Base-by-base conservation (phyloP, 1,140 invertebrate genomes). In the Lethrus apterus region DNA sequence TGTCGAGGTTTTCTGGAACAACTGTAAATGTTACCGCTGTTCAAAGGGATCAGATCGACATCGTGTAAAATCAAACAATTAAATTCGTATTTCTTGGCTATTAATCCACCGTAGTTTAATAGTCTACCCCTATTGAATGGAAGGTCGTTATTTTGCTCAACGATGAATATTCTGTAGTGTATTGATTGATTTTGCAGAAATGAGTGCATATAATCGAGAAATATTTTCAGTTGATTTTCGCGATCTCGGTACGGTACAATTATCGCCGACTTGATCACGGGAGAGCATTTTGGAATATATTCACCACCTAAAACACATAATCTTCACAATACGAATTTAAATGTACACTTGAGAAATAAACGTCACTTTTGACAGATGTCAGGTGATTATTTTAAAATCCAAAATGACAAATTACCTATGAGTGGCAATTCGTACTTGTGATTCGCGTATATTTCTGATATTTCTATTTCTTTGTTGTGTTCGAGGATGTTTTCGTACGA, bases 11-110 rank as follows among this genome's bases (percentile, higher is more conserved):
- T 73, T 51, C 78, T 73, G 1, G 89, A 83, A 65, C 95, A 98
- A 10, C 84, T 86, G 70, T 98, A 98, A 34, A 95, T 76, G 70
- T 97, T 96, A 2, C 83, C 78, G 44, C 80, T 78, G 68, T 89
- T 89, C 52, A 95, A 75, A 8, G 94, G 94, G 44, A 98, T 74
- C 13, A 98, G 68, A 71, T 98, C 93, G 30, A 98, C 87, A 65
- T 98, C 93, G 68, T 97, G 93, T 58, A 98, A 86, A 38, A 98
- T 83, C 34, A 95, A 80, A 62, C 95, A 98, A 17, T 89, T 80
- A 67, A 81, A 91, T 34, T 80, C 76, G 33, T 72, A 67, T 44
- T 75, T 76, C 21, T 79, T 76, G 0, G 89, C 87, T 58, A 90
- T 81, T 3, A 75, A 65, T 51, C 89, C 93, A 1, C 92, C 95